Percentiles rank a stretch among this genome's conserved stretches.
Conservation (phyloP, 2,888 invertebrate species). For the Drosophila mayaguana region DNA sequence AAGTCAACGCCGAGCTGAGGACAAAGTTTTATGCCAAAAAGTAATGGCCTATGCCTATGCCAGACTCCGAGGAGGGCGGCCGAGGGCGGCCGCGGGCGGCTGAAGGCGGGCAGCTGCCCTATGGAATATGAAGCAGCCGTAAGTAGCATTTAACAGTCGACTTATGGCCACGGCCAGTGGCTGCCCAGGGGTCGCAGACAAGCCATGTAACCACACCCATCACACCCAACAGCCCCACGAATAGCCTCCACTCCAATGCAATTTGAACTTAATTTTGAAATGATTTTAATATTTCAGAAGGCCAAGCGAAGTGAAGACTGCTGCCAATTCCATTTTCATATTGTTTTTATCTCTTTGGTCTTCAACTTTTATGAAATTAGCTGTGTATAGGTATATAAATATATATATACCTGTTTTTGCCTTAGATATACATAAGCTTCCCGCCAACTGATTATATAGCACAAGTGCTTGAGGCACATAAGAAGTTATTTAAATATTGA, state of each 20-base stretch:
- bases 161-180: slow-evolving; percentile 68
- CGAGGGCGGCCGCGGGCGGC: neutral
- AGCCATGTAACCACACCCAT: slow-evolving; percentile 62
- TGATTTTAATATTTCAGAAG: slow-evolving; percentile 16
- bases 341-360: slow-evolving; percentile 3
- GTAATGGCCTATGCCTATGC: slow-evolving; percentile 72
- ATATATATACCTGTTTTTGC: neutral
- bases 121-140: slow-evolving; percentile 64
- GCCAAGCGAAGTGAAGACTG: neutral
- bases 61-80: slow-evolving; percentile 4
- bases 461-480: too few species aligned
- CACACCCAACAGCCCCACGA: neutral
- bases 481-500: too few species aligned
- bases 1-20: slow-evolving; percentile 71
- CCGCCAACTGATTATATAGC: too few species aligned
- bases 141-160: slow-evolving; percentile 77
- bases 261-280: slow-evolving; percentile 13
- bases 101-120: slow-evolving; percentile 1
- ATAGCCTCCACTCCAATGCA: slow-evolving; percentile 1
- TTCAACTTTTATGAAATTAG: neutral
- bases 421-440: neutral
- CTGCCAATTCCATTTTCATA: slow-evolving; percentile 1
- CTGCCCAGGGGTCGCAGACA: slow-evolving; percentile 41
- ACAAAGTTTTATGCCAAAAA: slow-evolving; percentile 79
- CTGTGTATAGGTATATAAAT: too few species aligned